Base-by-base conservation (phyloP, 2,888 invertebrate species). In the Drosophila kuntzei region DNA sequence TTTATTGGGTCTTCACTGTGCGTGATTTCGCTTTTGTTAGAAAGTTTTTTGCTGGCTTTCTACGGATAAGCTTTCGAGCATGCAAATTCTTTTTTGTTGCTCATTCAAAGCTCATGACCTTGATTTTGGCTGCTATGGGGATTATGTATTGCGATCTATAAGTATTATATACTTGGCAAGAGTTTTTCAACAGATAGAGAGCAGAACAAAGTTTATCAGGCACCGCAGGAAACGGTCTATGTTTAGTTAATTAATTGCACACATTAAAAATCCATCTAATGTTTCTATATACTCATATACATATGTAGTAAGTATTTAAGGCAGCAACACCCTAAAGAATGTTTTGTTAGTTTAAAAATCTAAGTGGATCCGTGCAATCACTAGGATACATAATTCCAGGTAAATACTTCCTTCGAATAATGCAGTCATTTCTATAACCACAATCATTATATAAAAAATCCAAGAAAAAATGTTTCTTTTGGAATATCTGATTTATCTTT, bases 161-260 rank as follows among this genome's bases (percentile, higher is more conserved):
- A 41, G 39, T 43, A 9, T 41, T 51, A 69, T 51, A 34, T 39
- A 41, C 34, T 34, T 9, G 9, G 50, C 55, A 57, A 50, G 47
- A 44, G 16, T 46, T 50, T 50, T 47, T 44, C 32, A 16, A 9
- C 20, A 47, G 61, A 67, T 73, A 29, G 25, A 18, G 43, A 34
- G 12, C 44, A 36, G 63, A 44, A 32, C 69, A 76, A 67, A 70
- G 73, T 61, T 81, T 84, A 80, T 87, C 82, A 80, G 63, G 62
- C 64, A 18, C 34, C 67, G 74, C 79, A 71, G 83, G 83, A 85
- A 87, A 53, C 49, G 49, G 63, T 51, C 67, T 57, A 62, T 71
- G 62, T 60, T 41, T 72, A 53, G 54, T 32, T 47, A 41, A 60
- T 47, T 54, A 47, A 65, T 55, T 72, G 63, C 66, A 51, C 51